A percentile compares a stretch with the other conserved stretches of the same genome.
Evolutionary conservation across 2,797 vertebrate species (phyloP).

Genomic region (Hoplostethus mediterraneus): DNA sequence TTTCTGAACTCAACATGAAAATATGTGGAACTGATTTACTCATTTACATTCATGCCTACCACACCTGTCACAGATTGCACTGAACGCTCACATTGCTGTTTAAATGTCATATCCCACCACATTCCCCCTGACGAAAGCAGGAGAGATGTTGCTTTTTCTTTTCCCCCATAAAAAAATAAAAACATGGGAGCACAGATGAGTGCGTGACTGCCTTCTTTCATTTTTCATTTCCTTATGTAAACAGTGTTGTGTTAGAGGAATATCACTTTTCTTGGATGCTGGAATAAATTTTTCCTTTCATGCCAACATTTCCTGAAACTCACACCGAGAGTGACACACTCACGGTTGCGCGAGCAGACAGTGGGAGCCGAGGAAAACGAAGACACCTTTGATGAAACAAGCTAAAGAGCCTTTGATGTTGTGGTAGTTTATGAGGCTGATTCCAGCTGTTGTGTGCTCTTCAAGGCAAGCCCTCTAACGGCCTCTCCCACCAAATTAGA

Average conservation of each 20-base stretch:
- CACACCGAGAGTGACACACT: slow-evolving; percentile 68
- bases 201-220: slow-evolving; percentile 72
- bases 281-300: slow-evolving; percentile 72
- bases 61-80: slow-evolving; percentile 66
- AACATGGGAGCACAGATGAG: slow-evolving; percentile 25
- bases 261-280: slow-evolving; percentile 69
- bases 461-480: slow-evolving; percentile 73
- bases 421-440: slow-evolving; percentile 74
- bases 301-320: slow-evolving; percentile 78
- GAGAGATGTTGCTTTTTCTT: slow-evolving; percentile 54
- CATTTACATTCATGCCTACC: slow-evolving; percentile 56
- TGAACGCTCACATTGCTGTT: slow-evolving; percentile 49
- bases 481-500: slow-evolving; percentile 78
- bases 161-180: slow-evolving; percentile 41
- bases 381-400: slow-evolving; percentile 81
- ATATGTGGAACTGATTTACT: slow-evolving; percentile 51
- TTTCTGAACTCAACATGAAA: slow-evolving; percentile 37
- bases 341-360: slow-evolving; percentile 54
- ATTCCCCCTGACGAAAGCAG: slow-evolving; percentile 51
- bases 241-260: slow-evolving; percentile 69
- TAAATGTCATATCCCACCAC: slow-evolving; percentile 69
- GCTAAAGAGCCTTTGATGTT: slow-evolving; percentile 82
- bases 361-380: slow-evolving; percentile 51
- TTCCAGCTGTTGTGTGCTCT: slow-evolving; percentile 82
- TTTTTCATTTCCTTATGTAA: slow-evolving; percentile 78